Percentiles rank a stretch among this genome's conserved stretches.
Conservation (phyloP, 2,888 invertebrate genomes). For the Plemyria rubiginata region DNA sequence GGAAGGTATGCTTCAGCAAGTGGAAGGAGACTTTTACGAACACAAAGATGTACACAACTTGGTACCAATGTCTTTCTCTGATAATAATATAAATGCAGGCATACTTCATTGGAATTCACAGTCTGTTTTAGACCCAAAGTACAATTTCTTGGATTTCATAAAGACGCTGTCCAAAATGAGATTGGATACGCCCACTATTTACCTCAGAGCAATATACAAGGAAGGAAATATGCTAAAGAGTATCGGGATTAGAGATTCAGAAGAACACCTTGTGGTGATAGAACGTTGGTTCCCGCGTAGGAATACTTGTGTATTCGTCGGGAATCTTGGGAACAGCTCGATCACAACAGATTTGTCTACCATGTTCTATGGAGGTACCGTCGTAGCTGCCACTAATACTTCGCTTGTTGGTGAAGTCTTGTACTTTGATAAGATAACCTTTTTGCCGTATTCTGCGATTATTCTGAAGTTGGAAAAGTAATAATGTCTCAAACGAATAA, state of each 20-base stretch:
- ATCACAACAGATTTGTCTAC: constrained; percentile 89
- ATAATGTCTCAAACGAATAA: neutral
- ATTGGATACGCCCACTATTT: constrained; percentile 88
- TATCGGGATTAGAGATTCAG: constrained; percentile 87
- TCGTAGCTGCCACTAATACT: constrained; percentile 71
- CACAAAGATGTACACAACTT: constrained; percentile 88
- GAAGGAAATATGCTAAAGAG: constrained; percentile 87
- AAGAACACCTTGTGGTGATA: constrained; percentile 87
- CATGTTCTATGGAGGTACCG: constrained; percentile 89
- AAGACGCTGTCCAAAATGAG: constrained; percentile 86
- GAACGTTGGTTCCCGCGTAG: constrained; percentile 92
- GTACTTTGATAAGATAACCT: constrained; percentile 75
- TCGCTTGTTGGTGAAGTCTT: constrained; percentile 68
- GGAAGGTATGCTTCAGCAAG: constrained; percentile 80
- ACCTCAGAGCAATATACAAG: constrained; percentile 88
- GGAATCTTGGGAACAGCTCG: constrained; percentile 87
- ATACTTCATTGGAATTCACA: constrained; percentile 88
- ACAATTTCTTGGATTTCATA: constrained; percentile 83
- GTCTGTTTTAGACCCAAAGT: constrained; percentile 75
- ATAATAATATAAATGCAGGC: constrained; percentile 61
- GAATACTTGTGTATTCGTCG: constrained; percentile 90
- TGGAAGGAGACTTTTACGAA: constrained; percentile 84
- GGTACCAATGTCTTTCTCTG: constrained; percentile 88
- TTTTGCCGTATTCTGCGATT: constrained; percentile 73
- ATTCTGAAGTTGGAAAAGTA: constrained; percentile 77